phyloP scores from a whole-genome alignment of 1,140 invertebrate species.

The Bombus consobrinus region DNA sequence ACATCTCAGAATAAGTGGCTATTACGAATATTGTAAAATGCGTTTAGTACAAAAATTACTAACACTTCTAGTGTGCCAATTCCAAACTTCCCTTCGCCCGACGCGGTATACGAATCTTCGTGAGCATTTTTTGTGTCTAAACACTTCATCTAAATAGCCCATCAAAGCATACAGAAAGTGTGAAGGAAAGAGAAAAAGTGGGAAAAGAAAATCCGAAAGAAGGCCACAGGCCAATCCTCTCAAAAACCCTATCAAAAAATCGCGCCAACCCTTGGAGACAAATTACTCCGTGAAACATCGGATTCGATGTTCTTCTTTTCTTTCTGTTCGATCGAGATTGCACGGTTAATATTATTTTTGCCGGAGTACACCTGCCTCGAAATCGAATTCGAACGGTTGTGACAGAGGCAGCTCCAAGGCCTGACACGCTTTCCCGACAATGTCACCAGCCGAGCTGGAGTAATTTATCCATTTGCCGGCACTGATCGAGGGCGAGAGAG shows the following conservation, averaged over 20 bases:
- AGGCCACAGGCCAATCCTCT: neutral
- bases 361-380: neutral
- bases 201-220: neutral
- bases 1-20: too few species aligned
- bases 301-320: too few species aligned
- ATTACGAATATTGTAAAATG: too few species aligned
- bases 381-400: slow-evolving; percentile 31
- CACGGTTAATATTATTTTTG: slow-evolving; percentile 38
- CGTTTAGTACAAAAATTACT: neutral
- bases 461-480: slow-evolving; percentile 58
- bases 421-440: neutral
- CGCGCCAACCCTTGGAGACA: neutral
- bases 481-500: slow-evolving; percentile 45
- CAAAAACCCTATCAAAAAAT: neutral
- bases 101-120: neutral
- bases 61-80: neutral
- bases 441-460: slow-evolving; percentile 18
- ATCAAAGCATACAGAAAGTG: too few species aligned
- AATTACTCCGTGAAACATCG: slow-evolving; percentile 6
- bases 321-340: neutral
- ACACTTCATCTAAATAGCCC: neutral
- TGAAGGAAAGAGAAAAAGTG: neutral
- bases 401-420: slow-evolving; percentile 14
- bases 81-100: neutral
- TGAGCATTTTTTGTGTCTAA: neutral